Evolutionary conservation across 2,888 invertebrate species (phyloP).

Genomic region (Phlogophora meticulosa): DNA sequence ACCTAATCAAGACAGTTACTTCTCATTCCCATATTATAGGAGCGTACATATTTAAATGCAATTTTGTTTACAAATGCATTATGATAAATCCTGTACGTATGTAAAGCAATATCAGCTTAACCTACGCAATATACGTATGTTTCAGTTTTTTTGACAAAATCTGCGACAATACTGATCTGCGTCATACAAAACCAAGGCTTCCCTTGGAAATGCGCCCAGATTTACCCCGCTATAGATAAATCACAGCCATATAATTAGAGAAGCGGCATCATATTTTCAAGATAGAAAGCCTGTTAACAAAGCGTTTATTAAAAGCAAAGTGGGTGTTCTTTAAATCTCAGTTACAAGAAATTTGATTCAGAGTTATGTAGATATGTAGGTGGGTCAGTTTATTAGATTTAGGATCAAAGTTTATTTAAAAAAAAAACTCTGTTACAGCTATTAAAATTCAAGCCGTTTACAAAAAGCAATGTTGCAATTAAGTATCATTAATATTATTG

Average conservation of each 20-base stretch:
- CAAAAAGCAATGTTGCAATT: too few relatives aligned
- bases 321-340: background rate
- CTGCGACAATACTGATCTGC: constrained; percentile 59
- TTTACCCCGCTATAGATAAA: constrained; percentile 70
- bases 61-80: constrained; percentile 28
- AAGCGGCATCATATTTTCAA: constrained; percentile 57
- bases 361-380: constrained; percentile 1
- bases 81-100: constrained; percentile 10
- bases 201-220: constrained; percentile 82
- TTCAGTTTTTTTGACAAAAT: constrained; percentile 64
- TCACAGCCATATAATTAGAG: constrained; percentile 71
- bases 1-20: constrained; percentile 12
- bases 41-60: constrained; percentile 18
- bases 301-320: constrained; percentile 15
- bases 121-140: constrained; percentile 17
- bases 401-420: too few relatives aligned
- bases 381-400: background rate
- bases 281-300: constrained; percentile 43
- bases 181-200: constrained; percentile 70
- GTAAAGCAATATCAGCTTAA: constrained; percentile 1
- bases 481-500: too few relatives aligned
- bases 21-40: constrained; percentile 17
- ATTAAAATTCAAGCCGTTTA: background rate
- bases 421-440: too few relatives aligned
- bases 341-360: constrained; percentile 10